Evolutionary conservation across 2,113 vertebrate species (phyloP).

Genomic region (Copsychus sechellarum): DNA sequence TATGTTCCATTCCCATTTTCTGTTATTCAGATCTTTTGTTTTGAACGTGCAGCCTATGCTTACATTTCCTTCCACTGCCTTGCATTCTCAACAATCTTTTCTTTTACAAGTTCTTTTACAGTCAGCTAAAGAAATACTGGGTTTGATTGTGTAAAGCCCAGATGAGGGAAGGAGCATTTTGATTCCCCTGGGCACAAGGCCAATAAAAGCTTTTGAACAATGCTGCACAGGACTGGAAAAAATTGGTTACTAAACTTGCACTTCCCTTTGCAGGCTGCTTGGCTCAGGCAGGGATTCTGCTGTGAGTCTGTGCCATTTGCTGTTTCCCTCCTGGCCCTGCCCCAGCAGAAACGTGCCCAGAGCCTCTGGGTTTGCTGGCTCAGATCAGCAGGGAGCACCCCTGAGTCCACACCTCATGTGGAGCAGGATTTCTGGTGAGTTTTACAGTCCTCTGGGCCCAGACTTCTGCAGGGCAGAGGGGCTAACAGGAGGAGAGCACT

Average conservation of each 20-base stretch:
- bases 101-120: conserved; percentile 12
- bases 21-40: background rate
- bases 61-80: conserved; percentile 24
- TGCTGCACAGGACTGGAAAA: conserved; percentile 43
- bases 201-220: conserved; percentile 61
- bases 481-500: background rate
- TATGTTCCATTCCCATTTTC: background rate
- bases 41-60: background rate
- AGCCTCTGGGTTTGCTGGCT: background rate
- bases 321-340: background rate
- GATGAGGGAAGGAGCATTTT: conserved; percentile 6
- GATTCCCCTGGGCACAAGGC: conserved; percentile 40
- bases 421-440: background rate
- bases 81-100: background rate
- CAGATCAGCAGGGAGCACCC: background rate
- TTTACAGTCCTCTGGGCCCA: accelerated
- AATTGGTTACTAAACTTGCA: conserved; percentile 19
- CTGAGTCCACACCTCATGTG: accelerated
- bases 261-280: conserved; percentile 21
- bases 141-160: conserved; percentile 8
- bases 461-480: background rate
- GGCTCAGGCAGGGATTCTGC: background rate
- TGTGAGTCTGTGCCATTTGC: background rate
- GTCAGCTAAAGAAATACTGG: conserved; percentile 9
- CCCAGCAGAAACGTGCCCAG: accelerated